Evolutionary conservation across 2,888 invertebrate genomes (phyloP), one percentile per base, ranked within the genome.

Genomic region (Thereva unica): DNA sequence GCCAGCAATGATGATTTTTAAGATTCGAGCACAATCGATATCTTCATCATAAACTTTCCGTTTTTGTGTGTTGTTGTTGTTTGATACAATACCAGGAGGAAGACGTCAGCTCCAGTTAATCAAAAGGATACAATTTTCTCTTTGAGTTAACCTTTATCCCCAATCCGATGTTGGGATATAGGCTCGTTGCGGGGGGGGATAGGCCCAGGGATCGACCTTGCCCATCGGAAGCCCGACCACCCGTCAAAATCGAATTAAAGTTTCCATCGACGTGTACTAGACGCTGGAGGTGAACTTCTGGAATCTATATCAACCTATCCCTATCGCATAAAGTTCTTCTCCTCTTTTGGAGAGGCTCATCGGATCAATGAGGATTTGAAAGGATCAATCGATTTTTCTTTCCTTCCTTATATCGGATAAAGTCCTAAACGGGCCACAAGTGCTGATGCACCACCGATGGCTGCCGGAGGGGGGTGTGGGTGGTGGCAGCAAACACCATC

Each of bases 231-330:
- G 45, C 41, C 50, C 61, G 41, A 41, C 61, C 61, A 50, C 40
- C 61, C 61, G 61, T 61, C 61, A 61, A 61, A 61, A 61, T 41
- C 61, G 50, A 61, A 61, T 61, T 61, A 61, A 61, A 61, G 40
- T 61, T 61, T 59, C 40, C 41, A 40, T 23, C 61, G 50, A 50
- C 50, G 41, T 23, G 37, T 12, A 61, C 23, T 23, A 23, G 23
- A 23, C 23, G 23, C 2, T 23, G 23, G 23, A 23, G 23, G 61
- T 50, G 38, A 61, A 61, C 49, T 61, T 61, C 50, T 42, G 38
- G 34, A 40, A 50, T 34, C 61, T 41, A 61, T 40, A 41, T 61
- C 41, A 50, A 50, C 40, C 40, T 61, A 23, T 23, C 23, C 45
- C 49, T 40, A 61, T 61, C 61, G 34, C 12, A 61, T 47, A 41